These are phyloP conservation scores for Heliconius aoede DNA, from an alignment of 2,888 invertebrate genomes.

Conservation along the genomic window DNA sequence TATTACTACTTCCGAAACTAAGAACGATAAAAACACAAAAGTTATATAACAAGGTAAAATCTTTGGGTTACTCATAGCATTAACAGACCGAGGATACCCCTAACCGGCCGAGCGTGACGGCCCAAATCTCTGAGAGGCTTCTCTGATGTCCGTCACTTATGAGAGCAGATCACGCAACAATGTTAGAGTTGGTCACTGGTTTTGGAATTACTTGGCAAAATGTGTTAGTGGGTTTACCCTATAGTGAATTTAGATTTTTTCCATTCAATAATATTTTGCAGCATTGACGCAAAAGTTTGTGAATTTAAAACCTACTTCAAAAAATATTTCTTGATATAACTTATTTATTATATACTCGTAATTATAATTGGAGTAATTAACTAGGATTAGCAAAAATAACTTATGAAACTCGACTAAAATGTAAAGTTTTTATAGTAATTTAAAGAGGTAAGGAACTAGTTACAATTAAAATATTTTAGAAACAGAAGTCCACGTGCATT, in stretches of 20 bases:
- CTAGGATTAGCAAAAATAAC: background rate
- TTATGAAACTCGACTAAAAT: background rate
- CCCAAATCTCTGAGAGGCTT: background rate
- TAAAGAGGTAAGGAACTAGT: background rate
- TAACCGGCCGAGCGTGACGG: background rate
- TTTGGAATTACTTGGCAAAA: background rate
- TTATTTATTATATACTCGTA: too few species aligned
- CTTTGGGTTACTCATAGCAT: background rate
- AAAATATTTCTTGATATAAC: background rate
- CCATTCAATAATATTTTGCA: too few species aligned
- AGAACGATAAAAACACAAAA: background rate
- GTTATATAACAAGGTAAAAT: background rate
- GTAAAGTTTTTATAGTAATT: background rate
- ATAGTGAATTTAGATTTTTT: background rate
- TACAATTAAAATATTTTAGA: too few species aligned
- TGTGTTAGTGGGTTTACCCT: background rate
- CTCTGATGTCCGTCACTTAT: background rate
- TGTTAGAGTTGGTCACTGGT: background rate
- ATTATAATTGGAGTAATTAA: background rate
- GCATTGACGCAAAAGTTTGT: too few species aligned
- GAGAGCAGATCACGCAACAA: slow-evolving; percentile 3
- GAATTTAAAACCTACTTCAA: background rate
- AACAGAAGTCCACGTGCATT: too few species aligned
- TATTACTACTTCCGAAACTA: background rate
- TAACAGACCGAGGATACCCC: background rate